Evolutionary conservation across 1,140 invertebrate species (phyloP).

Genomic region (Bombyx mori): DNA sequence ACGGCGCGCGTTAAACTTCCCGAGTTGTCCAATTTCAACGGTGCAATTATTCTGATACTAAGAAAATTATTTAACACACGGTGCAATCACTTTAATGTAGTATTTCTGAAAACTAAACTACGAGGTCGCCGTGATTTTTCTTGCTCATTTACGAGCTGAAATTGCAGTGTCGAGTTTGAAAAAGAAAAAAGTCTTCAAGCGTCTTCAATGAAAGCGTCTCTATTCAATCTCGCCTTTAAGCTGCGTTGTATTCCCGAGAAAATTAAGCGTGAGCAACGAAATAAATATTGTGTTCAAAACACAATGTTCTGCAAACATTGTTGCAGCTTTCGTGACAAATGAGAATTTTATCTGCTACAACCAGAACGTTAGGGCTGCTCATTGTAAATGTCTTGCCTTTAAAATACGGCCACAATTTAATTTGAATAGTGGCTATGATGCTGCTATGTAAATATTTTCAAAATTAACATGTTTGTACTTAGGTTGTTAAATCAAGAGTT

Average conservation of each 20-base stretch:
- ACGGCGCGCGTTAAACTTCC: no score
- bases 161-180: no score
- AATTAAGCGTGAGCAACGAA: constrained; percentile 24
- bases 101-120: no score
- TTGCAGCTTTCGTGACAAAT: constrained; percentile 15
- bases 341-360: constrained; percentile 20
- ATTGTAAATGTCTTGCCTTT: no score
- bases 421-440: constrained; percentile 2
- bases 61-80: no score
- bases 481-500: no score
- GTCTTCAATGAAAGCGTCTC: constrained; percentile 26
- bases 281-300: constrained; percentile 7
- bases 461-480: constrained; percentile 2
- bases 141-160: no score
- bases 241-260: constrained; percentile 17
- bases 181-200: constrained; percentile 26
- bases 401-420: constrained; percentile 4
- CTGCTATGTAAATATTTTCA: constrained; percentile 15
- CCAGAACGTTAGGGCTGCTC: not conserved
- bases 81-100: no score
- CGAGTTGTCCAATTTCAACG: no score
- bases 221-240: constrained; percentile 33
- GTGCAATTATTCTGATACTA: no score
- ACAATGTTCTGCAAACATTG: not conserved
- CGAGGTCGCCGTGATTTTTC: no score